Evolutionary conservation across 2,797 vertebrate genomes (phyloP), one percentile per base, ranked within the genome.

Genomic region (Acomys russatus): DNA sequence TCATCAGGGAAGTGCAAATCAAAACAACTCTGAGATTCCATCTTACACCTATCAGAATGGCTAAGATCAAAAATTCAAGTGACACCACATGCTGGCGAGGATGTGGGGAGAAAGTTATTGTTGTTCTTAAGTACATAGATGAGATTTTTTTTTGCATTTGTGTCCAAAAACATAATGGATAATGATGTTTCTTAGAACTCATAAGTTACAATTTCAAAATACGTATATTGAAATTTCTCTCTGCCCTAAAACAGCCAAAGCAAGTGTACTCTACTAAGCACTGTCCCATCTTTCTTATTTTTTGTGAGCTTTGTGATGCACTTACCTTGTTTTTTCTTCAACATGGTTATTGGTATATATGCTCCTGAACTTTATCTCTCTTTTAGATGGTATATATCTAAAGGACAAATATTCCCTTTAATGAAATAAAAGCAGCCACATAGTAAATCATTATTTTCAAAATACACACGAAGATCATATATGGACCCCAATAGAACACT

Each of bases 261-360:
- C 66, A 68, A 96, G 70, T 38, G 10, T 49, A 66, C 77, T 14
- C 22, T 25, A 79, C 51, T 95, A 77, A 90, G 64, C 35, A 70
- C 71, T 77, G 9, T 79, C 64, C 30, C 30, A 35, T 9, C 35
- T 94, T n/a, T 17, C 38, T 20, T 61, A 9, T n/a, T 25, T 83
- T 64, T 14, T 82, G 3, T 63, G n/a, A 1, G 17, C 23, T 14
- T 93, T 66, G 51, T 22, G 51, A 66, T 9, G 18, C 30, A 54
- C 35, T 85, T 89, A 54, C 51, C 80, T 64, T 73, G 38, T 74
- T 92, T 95, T 91, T 59, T n/a, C 25, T 97, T 76, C 49, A 78
- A 76, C 22, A n/a, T 38, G 88, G 38, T 64, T 96, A 95, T 92
- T 87, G 89, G 18, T 33, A n/a, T 30, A 44, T 80, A 35, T 94